Conservation (phyloP, 2,113 vertebrate species). For the Turnix velox region DNA sequence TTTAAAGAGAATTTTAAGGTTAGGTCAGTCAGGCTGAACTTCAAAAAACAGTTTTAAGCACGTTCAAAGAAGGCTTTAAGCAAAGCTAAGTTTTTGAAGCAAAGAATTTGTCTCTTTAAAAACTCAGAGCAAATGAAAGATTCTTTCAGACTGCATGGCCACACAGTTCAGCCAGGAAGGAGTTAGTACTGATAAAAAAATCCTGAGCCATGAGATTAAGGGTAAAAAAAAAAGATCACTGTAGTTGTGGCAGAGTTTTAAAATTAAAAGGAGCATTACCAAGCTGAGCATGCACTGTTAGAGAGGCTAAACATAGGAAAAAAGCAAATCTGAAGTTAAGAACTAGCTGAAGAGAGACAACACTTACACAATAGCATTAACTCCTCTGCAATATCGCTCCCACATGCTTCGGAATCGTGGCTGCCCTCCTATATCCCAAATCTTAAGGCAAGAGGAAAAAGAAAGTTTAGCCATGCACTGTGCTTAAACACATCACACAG, state of each 20-base stretch:
- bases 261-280: neutral
- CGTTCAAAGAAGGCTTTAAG: neutral
- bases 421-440: slow-evolving; percentile 99
- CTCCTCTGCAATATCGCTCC: slow-evolving; percentile 97
- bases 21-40: neutral
- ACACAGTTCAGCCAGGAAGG: neutral
- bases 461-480: neutral
- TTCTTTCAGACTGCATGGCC: neutral
- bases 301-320: neutral
- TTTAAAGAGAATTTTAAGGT: slow-evolving; percentile 59
- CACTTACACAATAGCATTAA: slow-evolving; percentile 98
- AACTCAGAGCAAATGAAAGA: neutral
- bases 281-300: neutral
- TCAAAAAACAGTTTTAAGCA: neutral
- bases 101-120: neutral
- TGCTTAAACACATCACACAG: neutral
- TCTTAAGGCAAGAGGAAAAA: slow-evolving; percentile 72
- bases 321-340: neutral
- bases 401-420: slow-evolving; percentile 99
- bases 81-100: neutral
- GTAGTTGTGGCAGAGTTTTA: neutral
- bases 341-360: neutral
- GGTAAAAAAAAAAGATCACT: neutral
- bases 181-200: neutral
- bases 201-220: neutral